A percentile compares a stretch with the other conserved stretches of the same genome.
phyloP scores from a whole-genome alignment of 2,888 invertebrate species.

The Metalampra italica region DNA sequence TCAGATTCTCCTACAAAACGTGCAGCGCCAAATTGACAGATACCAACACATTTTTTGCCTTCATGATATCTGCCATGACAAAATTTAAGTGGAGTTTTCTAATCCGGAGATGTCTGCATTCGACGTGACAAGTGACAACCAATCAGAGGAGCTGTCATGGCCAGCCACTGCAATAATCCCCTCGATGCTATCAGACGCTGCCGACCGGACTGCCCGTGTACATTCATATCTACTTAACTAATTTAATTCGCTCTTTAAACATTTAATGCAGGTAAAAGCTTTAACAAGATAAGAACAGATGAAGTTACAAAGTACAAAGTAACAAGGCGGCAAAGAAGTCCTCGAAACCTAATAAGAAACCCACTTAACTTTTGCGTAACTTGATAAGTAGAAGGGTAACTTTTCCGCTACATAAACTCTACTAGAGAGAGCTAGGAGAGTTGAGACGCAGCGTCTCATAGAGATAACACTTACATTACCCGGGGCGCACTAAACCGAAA shows the following conservation, averaged over 20 bases:
- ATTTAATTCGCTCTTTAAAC: background rate
- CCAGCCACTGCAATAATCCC: no score
- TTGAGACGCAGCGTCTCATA: background rate
- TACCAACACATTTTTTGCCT: no score
- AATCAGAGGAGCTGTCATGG: no score
- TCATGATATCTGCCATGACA: no score
- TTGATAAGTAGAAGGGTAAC: constrained; percentile 22
- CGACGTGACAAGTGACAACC: no score
- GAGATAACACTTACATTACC: constrained; percentile 21
- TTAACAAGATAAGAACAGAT: background rate
- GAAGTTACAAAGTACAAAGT: constrained; percentile 1
- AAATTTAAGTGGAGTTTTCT: no score
- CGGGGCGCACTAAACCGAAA: constrained; percentile 43
- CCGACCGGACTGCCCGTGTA: no score
- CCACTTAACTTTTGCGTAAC: constrained; percentile 14
- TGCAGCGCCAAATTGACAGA: no score
- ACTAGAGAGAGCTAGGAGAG: constrained; percentile 12
- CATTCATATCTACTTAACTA: constrained; percentile 7
- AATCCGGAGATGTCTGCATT: no score
- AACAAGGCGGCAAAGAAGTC: constrained; percentile 2
- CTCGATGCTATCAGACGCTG: no score
- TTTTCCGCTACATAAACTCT: constrained; percentile 50
- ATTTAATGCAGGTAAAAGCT: no score
- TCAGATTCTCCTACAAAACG: no score
- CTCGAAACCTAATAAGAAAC: constrained; percentile 10